Evolutionary conservation across 2,888 invertebrate species (phyloP).

Genomic region (Eulithis testata): DNA sequence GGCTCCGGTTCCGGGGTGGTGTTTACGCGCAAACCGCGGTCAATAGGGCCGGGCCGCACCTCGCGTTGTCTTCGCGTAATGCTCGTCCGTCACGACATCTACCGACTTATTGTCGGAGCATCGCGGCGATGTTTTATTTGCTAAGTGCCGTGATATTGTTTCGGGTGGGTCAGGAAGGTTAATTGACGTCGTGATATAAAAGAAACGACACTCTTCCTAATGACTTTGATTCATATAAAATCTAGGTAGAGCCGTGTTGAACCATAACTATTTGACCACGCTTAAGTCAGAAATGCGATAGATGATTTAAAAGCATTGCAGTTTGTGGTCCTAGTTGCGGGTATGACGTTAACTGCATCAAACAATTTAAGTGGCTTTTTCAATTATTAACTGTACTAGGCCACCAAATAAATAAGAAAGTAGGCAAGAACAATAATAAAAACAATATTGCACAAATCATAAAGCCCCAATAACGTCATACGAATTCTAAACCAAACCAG

Average conservation of each 20-base stretch:
- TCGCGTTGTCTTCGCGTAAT: conserved; percentile 78
- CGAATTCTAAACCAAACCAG: conserved; percentile 18
- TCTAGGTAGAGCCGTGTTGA: neutral
- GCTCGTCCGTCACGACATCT: conserved; percentile 77
- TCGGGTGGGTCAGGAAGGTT: conserved; percentile 61
- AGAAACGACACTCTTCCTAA: conserved; percentile 61
- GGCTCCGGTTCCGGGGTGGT: conserved; percentile 61
- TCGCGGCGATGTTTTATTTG: conserved; percentile 73
- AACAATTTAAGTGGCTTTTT: neutral
- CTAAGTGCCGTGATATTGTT: conserved; percentile 74
- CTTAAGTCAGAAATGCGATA: neutral
- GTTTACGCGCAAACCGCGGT: conserved; percentile 80
- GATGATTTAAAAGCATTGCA: neutral
- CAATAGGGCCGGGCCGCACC: conserved; percentile 80
- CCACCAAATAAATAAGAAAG: conserved; percentile 31
- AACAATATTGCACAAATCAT: conserved; percentile 38
- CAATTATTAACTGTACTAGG: neutral
- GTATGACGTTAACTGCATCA: neutral
- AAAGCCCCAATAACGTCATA: conserved; percentile 33
- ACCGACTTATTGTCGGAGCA: conserved; percentile 68
- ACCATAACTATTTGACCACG: neutral
- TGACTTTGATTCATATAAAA: conserved; percentile 40
- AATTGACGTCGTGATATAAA: conserved; percentile 74
- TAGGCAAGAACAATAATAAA: conserved; percentile 1
- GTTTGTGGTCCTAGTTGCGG: neutral